phyloP scores from a whole-genome alignment of 1,140 invertebrate genomes.

The Leptopilina clavipes region DNA sequence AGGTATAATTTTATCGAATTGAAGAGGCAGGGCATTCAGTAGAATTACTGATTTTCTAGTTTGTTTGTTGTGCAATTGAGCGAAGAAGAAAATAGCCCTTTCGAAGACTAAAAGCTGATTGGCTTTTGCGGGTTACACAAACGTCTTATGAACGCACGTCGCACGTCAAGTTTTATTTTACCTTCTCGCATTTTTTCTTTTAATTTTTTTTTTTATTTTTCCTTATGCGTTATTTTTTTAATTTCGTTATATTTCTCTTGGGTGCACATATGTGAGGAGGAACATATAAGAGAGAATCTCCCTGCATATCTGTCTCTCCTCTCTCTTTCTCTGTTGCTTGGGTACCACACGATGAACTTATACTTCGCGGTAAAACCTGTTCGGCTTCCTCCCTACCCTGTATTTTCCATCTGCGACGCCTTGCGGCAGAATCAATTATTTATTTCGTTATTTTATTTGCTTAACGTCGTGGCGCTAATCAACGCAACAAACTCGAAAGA shows the following conservation, averaged over 20 bases:
- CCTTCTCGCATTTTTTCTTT: no score
- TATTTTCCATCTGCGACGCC: conserved; percentile 56
- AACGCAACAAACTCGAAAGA: conserved; percentile 57
- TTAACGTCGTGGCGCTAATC: conserved; percentile 67
- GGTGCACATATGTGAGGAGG: conserved; percentile 30
- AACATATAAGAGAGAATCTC: conserved; percentile 38
- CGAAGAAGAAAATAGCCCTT: not conserved
- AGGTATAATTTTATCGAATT: conserved; percentile 21
- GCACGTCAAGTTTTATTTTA: conserved; percentile 41
- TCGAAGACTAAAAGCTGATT: conserved; percentile 16
- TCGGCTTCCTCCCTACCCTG: conserved; percentile 62
- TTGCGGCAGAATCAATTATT: conserved; percentile 74
- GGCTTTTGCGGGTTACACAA: conserved; percentile 19
- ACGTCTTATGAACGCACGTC: conserved; percentile 41
- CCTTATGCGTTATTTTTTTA: conserved; percentile 3
- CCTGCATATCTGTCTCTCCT: conserved; percentile 53
- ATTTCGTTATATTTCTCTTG: conserved; percentile 25
- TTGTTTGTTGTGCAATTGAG: conserved; percentile 22
- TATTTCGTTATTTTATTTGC: conserved; percentile 74
- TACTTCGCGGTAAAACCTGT: conserved; percentile 69
- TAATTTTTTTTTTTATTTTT: conserved; percentile 34
- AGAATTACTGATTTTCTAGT: not conserved
- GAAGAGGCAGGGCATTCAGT: not conserved
- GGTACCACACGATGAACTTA: conserved; percentile 66
- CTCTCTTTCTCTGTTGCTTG: no score